Evolutionary conservation across 2,888 invertebrate genomes (phyloP).

Genomic region (Tillus elongatus): DNA sequence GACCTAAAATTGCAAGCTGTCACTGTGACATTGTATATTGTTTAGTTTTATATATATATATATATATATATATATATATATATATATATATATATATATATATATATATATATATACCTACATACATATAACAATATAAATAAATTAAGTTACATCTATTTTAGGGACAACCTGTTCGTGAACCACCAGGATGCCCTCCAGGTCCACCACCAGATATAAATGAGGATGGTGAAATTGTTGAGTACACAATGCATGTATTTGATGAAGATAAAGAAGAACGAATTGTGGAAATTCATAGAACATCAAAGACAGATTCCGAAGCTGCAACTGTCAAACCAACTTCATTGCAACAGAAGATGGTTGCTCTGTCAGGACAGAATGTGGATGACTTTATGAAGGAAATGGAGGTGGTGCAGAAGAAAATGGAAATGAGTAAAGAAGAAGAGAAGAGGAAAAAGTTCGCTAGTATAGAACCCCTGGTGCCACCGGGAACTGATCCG

Average conservation of each 20-base stretch:
- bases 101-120: no score
- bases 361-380: slow-evolving; percentile 83
- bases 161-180: slow-evolving; percentile 49
- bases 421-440: slow-evolving; percentile 45
- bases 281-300: slow-evolving; percentile 23
- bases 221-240: slow-evolving; percentile 53
- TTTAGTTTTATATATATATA: no score
- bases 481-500: slow-evolving; percentile 35
- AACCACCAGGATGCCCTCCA: slow-evolving; percentile 81
- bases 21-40: no score
- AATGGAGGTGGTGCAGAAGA: slow-evolving; percentile 78
- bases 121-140: no score
- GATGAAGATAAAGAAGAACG: slow-evolving; percentile 29
- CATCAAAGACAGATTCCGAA: slow-evolving; percentile 17
- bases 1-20: no score
- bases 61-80: no score
- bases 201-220: slow-evolving; percentile 70
- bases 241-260: slow-evolving; percentile 29
- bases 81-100: no score
- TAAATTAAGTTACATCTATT: no score
- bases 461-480: slow-evolving; percentile 29
- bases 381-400: slow-evolving; percentile 89
- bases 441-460: slow-evolving; percentile 23
- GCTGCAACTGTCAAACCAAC: slow-evolving; percentile 58
- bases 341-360: slow-evolving; percentile 75